Base-by-base conservation (phyloP, 1,140 invertebrate genomes). In the Drosophila neocordata region DNA sequence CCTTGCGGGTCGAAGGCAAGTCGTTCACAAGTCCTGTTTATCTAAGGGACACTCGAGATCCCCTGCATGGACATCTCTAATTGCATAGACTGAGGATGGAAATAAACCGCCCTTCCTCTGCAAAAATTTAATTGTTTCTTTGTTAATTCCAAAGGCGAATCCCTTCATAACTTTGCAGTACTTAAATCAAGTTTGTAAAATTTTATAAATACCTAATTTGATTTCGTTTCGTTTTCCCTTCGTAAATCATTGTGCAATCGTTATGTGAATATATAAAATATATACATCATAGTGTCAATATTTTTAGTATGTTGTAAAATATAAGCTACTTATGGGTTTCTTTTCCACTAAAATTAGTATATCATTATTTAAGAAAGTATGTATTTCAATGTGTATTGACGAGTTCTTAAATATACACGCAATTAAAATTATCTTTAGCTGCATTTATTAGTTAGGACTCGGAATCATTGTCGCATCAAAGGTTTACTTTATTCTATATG, bases 21-120 rank as follows among this genome's bases (percentile, higher is more conserved):
- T 93, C 93, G 8, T 96, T 96, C 65, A 92, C 92, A n/a, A 94
- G 94, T n/a, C 96, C 95, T 31, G 91, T 95, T 57, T 92, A 94
- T 76, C 92, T 95, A 51, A 61, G 90, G 52, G 75, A 79, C 67
- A 78, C 66, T 44, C 73, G 85, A 11, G 90, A 91, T 62, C 58
- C 82, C 27, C 18, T 88, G 41, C 74, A 77, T 35, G 90, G 90
- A 56, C 89, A 91, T 67, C 69, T 91, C 2, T 91, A 68, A 65
- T 8, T 20, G 48, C 58, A 82, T 87, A 76, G 75, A 87, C 75
- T 88, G 77, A 85, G 62, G 65, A 73, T 73, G 56, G 65, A 76
- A 61, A 27, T 24, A n/a, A 6, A n/a, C 24, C n/a, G 20, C n/a
- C 37, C 9, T 38, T n/a, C n/a, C 34, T 38, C 12, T n/a, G 3